Evolutionary conservation across 2,888 invertebrate genomes (phyloP), one percentile per base, ranked within the genome.

Genomic region (Andrena chrysosceles): DNA sequence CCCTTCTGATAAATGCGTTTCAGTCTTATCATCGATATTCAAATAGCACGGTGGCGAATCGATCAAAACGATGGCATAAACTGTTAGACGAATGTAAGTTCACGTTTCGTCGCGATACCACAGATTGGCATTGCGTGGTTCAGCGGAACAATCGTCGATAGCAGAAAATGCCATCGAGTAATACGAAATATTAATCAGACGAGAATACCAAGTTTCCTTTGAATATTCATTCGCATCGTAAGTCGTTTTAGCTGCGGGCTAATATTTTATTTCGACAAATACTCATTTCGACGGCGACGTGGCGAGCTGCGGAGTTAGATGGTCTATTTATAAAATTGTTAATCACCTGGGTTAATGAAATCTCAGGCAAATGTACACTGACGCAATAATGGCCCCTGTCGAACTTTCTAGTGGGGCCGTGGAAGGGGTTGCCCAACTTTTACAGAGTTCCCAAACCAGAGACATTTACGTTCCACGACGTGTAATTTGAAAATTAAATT

Each of bases 301-400:
- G 26, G 20, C 31, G 23, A 29, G 33, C 10, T 29, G 16, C 42
- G 42, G 42, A 16, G 42, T 16, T 42, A 42, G 20, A 42, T 8
- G 54, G 67, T 48, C 23, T 77, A 67, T 77, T 62, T 67, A 60
- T 60, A 56, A 81, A 81, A 81, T 67, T 63, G 80, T 72, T 81
- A 62, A 81, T 81, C 66, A 56, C 72, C 67, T 54, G 33, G 62
- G 71, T 49, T 72, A 81, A 81, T 81, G 72, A 81, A 81, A 81
- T 81, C 72, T 54, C 62, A 10, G 72, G 62, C 48, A 60, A 71
- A 66, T 60, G 60, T 35, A 52, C 59, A 52, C 59, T 42, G 31
- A 48, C 33, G 20, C 56, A 56, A 81, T 63, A 80, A 80, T 66
- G 60, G 60, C 29, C 42, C 54, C 4, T 48, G 6, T 49, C 60